phyloP scores from a whole-genome alignment of 2,113 vertebrate species.

The Oncorhynchus keta region DNA sequence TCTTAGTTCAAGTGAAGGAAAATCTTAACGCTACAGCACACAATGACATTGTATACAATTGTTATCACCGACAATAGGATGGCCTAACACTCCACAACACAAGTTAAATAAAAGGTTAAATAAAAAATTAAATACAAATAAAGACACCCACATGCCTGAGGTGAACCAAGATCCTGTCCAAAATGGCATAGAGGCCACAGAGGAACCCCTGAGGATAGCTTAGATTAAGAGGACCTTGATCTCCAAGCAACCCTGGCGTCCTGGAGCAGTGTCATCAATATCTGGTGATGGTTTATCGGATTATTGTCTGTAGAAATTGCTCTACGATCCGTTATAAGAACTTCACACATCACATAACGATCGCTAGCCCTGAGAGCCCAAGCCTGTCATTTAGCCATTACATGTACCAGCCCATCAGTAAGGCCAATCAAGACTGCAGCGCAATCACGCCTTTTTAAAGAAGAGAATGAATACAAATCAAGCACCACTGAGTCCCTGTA shows the following conservation, averaged over 20 bases:
- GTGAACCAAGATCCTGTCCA: neutral
- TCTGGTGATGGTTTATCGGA: constrained; percentile 33
- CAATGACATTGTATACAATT: too few relatives aligned
- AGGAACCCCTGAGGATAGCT: neutral
- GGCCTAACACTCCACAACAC: neutral
- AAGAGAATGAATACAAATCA: constrained; percentile 47
- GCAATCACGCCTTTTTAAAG: constrained; percentile 45
- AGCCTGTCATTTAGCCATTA: constrained; percentile 49
- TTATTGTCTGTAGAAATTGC: constrained; percentile 16
- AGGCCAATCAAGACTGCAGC: constrained; percentile 42
- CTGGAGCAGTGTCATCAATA: constrained; percentile 38
- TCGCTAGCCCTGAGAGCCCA: neutral
- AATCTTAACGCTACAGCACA: too few relatives aligned
- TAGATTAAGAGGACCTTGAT: constrained; percentile 18
- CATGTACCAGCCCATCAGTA: constrained; percentile 38
- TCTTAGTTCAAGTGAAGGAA: too few relatives aligned
- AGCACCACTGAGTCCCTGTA: constrained; percentile 4
- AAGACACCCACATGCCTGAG: neutral
- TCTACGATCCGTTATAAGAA: constrained; percentile 32
- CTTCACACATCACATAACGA: neutral
- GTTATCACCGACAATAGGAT: neutral
- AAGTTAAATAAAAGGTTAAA: too few relatives aligned
- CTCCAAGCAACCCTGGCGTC: constrained; percentile 17
- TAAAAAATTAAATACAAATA: too few relatives aligned
- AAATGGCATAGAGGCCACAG: neutral